These are phyloP conservation scores for Pampusana beccarii DNA, from an alignment of 2,113 vertebrate species.

Conservation along the genomic window DNA sequence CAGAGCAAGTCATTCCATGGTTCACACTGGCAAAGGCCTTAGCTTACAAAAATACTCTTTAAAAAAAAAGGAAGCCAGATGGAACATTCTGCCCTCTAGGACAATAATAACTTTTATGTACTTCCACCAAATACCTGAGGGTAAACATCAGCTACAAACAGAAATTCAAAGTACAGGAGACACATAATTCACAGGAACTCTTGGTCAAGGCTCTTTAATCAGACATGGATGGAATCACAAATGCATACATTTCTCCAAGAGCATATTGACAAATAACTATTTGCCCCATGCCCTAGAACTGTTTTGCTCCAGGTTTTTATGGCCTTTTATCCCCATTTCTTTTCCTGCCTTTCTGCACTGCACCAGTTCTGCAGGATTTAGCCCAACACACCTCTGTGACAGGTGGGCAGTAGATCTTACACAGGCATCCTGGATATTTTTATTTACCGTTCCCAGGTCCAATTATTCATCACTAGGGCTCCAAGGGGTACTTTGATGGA, in stretches of 20 bases:
- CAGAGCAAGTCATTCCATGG: not conserved
- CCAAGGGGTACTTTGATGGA: not conserved
- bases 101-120: not conserved
- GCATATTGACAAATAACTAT: not conserved
- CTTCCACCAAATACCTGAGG: slow-evolving; percentile 1
- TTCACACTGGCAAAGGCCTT: not conserved
- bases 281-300: not conserved
- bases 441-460: not conserved
- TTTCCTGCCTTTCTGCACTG: not conserved
- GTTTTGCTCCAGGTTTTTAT: not conserved
- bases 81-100: not conserved
- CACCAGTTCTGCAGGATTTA: not conserved
- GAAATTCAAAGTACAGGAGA: not conserved
- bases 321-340: not conserved
- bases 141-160: not conserved
- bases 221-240: not conserved
- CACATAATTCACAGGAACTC: not conserved
- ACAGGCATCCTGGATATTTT: not conserved
- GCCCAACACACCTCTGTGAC: not conserved
- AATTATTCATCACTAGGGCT: not conserved
- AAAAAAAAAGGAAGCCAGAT: not conserved
- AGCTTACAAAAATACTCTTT: not conserved
- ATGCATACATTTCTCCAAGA: not conserved
- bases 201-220: not conserved
- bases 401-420: not conserved